Percentiles rank a stretch among this genome's conserved stretches.
Conservation (phyloP, 2,888 invertebrate species). For the Meghimatium bilineatum region DNA sequence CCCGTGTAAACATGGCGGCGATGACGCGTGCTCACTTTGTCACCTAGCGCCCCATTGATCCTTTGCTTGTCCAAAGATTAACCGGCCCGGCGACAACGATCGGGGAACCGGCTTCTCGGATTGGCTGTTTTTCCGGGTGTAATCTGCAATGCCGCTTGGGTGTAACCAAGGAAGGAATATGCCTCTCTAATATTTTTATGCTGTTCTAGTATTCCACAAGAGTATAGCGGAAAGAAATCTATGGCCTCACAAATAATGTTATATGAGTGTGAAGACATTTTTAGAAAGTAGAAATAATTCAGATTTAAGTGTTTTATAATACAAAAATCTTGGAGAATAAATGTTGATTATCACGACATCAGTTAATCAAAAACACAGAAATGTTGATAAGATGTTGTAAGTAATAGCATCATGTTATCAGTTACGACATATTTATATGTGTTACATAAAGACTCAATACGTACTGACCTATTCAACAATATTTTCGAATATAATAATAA, state of each 20-base stretch:
- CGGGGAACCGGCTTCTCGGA: conserved; percentile 36
- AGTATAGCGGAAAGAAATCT: not conserved
- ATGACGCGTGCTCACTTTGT: conserved; percentile 38
- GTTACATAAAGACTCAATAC: no score
- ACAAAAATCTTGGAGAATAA: no score
- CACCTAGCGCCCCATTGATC: conserved; percentile 40
- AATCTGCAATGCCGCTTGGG: conserved; percentile 31
- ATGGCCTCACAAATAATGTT: not conserved
- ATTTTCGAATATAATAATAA: no score
- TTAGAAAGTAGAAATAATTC: not conserved
- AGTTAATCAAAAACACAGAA: not conserved
- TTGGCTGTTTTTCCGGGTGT: conserved; percentile 37
- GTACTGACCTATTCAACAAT: no score
- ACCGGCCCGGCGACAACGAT: conserved; percentile 23
- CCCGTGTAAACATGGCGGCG: conserved; percentile 44
- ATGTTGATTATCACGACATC: not conserved
- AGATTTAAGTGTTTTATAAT: no score
- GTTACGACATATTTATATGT: no score
- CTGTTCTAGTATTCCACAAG: not conserved
- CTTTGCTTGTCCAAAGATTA: conserved; percentile 40
- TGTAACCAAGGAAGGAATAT: conserved; percentile 32
- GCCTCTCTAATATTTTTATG: conserved; percentile 27
- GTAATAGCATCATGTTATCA: no score
- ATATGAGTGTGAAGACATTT: not conserved
- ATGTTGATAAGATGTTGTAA: no score